A percentile compares a stretch with the other conserved stretches of the same genome.
Conservation (phyloP, 2,113 vertebrate species). For the Xenus cinereus region DNA sequence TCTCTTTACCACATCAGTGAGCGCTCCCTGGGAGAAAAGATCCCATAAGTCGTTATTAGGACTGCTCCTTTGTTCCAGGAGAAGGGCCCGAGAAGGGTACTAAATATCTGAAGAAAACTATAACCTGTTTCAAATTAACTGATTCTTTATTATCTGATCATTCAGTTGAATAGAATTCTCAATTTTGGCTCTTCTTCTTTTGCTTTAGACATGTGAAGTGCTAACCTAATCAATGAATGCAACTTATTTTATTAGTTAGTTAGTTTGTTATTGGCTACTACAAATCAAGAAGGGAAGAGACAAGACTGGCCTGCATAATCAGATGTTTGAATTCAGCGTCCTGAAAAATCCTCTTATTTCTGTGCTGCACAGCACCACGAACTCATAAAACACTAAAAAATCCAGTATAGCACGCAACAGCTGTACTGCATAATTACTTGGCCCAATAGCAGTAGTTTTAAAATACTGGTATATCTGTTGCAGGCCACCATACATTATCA, state of each 20-base stretch:
- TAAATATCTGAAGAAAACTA: background rate
- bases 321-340: background rate
- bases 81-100: background rate
- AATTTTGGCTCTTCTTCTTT: background rate
- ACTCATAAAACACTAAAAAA: slow-evolving; percentile 11
- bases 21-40: background rate
- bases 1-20: background rate
- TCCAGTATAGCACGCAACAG: slow-evolving; percentile 14
- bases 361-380: background rate
- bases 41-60: background rate
- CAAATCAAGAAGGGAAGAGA: background rate
- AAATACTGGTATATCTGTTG: slow-evolving; percentile 47
- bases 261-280: background rate
- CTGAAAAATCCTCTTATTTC: background rate
- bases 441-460: slow-evolving; percentile 42
- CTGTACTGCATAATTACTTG: slow-evolving; percentile 54
- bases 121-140: slow-evolving; percentile 21
- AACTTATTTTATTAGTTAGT: background rate
- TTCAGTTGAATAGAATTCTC: background rate
- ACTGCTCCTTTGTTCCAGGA: background rate
- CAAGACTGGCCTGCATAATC: background rate
- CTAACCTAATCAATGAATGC: background rate
- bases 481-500: slow-evolving; percentile 65
- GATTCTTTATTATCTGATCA: slow-evolving; percentile 24
- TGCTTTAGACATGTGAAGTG: background rate